A percentile compares a stretch with the other conserved stretches of the same genome.
phyloP scores from a whole-genome alignment of 2,113 vertebrate genomes.

The Stegostoma tigrinum region DNA sequence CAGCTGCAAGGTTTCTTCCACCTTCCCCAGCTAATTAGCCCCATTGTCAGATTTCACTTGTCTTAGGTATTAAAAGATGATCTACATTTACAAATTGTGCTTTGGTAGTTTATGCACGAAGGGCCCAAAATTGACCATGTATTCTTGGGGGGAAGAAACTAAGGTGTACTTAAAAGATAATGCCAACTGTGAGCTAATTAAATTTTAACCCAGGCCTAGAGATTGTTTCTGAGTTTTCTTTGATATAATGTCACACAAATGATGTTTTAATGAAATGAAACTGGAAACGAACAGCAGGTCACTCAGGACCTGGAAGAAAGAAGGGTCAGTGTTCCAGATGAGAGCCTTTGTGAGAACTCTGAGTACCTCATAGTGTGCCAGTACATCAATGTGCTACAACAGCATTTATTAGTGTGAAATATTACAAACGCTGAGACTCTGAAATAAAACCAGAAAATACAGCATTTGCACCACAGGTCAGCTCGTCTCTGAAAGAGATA shows the following conservation, averaged over 20 bases:
- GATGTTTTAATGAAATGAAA: constrained; percentile 7
- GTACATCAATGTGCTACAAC: not conserved
- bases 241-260: not conserved
- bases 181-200: not conserved
- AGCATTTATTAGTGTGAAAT: not conserved
- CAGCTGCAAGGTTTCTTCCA: not conserved
- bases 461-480: not conserved
- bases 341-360: not conserved
- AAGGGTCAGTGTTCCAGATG: constrained; percentile 15
- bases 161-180: not conserved
- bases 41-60: not conserved
- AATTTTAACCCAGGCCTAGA: not conserved
- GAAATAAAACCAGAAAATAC: not conserved
- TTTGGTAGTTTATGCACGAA: not conserved
- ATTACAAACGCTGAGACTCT: not conserved
- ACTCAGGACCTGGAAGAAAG: not conserved
- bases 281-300: not conserved
- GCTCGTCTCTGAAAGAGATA: not conserved
- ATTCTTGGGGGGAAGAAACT: not conserved
- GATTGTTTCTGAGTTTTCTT: not conserved
- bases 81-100: not conserved
- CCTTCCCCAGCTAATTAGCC: not conserved
- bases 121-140: not conserved
- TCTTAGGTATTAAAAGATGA: not conserved
- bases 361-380: not conserved